Evolutionary conservation across 2,113 vertebrate genomes (phyloP), one percentile per base, ranked within the genome.

Genomic region (Hippoglossus stenolepis): DNA sequence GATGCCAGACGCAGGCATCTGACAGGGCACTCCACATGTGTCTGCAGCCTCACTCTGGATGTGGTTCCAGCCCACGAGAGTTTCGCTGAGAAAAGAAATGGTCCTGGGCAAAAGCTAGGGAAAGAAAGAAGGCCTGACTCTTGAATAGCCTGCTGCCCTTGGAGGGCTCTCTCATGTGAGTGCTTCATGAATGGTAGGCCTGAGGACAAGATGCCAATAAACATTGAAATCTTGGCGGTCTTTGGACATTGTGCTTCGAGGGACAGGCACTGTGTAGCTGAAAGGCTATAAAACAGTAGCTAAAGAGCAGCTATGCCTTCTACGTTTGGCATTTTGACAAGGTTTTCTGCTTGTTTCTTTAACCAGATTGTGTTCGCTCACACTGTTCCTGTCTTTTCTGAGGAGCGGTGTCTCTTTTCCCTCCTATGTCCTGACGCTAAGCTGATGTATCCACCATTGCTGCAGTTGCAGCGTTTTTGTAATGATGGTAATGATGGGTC

Each of bases 401-500:
- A 17, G 47, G 47, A 51, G 59, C 51, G 28, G 35, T 13, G 57
- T 70, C 38, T 69, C 64, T 78, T 58, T 51, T 20, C 51, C 51
- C 51, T 17, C 15, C 49, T 35, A 26, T 17, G 45, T n/a, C 51
- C 62, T 35, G 64, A 51, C 58, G 11, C 23, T 21, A 1, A 2
- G 12, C 70, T 71, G 71, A 47, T 71, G 54, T 14, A 3, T 67
- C 47, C 58, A 6, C 54, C 31, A 6, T 49, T 54, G 70, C 13
- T 78, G 82, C 73, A 79, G 67, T 21, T 63, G 85, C 77, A 85
- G 85, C 77, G 56, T 64, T 79, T 77, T 65, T 20, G 77, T 87
- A 85, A 91, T 88, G 80, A 88, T 76, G 83, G 14, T 47, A 47
- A 47, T 88, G 78, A 89, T 76, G 83, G 80, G 86, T 80, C 79